These are phyloP conservation scores for Sminthurinus aureus DNA, from an alignment of 2,888 invertebrate genomes.

Conservation along the genomic window DNA sequence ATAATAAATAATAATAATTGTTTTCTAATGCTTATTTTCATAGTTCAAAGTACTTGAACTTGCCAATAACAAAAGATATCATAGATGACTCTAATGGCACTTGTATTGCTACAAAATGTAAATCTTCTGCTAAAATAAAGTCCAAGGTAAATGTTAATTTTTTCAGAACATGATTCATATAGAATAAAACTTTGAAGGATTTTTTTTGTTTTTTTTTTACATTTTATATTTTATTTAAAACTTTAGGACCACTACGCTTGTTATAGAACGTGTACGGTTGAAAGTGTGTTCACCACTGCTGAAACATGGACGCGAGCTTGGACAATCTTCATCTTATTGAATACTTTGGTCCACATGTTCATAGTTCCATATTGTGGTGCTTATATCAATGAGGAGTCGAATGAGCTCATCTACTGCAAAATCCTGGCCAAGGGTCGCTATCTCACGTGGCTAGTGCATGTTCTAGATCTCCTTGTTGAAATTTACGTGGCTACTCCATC, in stretches of 20 bases:
- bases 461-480: slow-evolving; percentile 47
- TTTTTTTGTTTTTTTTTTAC: background rate
- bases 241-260: slow-evolving; percentile 31
- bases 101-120: slow-evolving; percentile 9
- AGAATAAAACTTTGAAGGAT: too few relatives aligned
- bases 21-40: too few relatives aligned
- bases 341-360: slow-evolving; percentile 31
- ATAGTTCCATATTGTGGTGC: slow-evolving; percentile 48
- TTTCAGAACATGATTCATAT: too few relatives aligned
- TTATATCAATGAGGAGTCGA: slow-evolving; percentile 27
- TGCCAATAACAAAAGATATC: slow-evolving; percentile 10
- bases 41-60: slow-evolving; percentile 1
- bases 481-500: slow-evolving; percentile 48
- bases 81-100: slow-evolving; percentile 22
- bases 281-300: slow-evolving; percentile 7
- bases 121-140: background rate
- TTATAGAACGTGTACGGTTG: slow-evolving; percentile 10
- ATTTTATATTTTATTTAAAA: too few relatives aligned
- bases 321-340: slow-evolving; percentile 40
- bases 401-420: slow-evolving; percentile 19
- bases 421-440: background rate
- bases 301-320: slow-evolving; percentile 36
- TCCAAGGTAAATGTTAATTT: background rate
- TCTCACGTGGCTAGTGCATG: slow-evolving; percentile 20
- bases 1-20: too few relatives aligned